Base-by-base conservation (phyloP, 2,113 vertebrate species). In the Gopherus flavomarginatus region DNA sequence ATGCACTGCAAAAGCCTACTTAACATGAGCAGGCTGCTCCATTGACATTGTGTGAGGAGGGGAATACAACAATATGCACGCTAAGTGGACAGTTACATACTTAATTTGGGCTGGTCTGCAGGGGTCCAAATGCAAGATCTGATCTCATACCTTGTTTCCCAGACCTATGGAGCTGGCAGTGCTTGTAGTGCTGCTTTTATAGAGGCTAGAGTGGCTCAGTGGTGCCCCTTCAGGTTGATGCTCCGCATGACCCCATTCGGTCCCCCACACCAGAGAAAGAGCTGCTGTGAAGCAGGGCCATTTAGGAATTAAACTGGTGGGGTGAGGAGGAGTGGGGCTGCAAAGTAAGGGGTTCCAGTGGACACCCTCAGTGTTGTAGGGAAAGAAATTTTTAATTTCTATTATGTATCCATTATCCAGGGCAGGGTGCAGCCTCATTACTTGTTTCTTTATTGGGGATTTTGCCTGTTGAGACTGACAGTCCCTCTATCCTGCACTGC, bases 1-100 rank as follows among this genome's bases (percentile, higher is more conserved):
- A 81, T 56, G 8, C 0, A 0, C 94, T 42, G 1, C 0, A 2
- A 0, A 19, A 75, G 83, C 86, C 88, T 95, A 50, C 75, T 52
- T 81, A 95, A 47, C 0, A 0, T 62, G 83, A 49, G 53, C 75
- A 42, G 27, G 9, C 0, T 0, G 85, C 42, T 8, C 86, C 35
- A 75, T 19, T 0, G 0, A 77, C 6, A 82, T 87, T 56, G 27
- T 57, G 0, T 44, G 69, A 29, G 88, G 49, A 22, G 79, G 90
- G 62, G 52, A 87, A 50, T 81, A 42, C n/a, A 86, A 69, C 88
- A 77, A n/a, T 27, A 50, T 7, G 1, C 35, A 4, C 75, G 80
- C 57, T 22, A 53, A 57, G 27, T 1, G 13, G 78, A 75, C 26
- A 90, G 29, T 53, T 72, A 54, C 4, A 50, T 69, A 52, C 5